phyloP scores from a whole-genome alignment of 2,888 invertebrate genomes.

The Acanthosepion pharaonis region DNA sequence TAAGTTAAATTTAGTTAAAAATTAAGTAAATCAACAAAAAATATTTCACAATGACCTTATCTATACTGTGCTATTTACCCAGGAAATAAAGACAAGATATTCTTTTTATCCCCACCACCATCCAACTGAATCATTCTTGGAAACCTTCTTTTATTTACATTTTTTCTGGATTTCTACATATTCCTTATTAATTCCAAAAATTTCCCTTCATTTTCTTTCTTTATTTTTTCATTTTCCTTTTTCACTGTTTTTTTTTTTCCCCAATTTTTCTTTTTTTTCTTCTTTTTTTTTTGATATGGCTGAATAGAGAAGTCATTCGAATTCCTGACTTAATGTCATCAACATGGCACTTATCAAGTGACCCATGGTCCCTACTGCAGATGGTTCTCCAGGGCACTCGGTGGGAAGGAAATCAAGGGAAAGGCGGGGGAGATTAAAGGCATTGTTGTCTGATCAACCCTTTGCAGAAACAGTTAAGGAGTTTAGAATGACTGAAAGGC shows the following conservation, averaged over 20 bases:
- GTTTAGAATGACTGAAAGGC: background rate
- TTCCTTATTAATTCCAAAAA: background rate
- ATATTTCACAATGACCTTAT: no score
- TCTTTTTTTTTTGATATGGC: background rate
- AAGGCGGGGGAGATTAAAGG: background rate
- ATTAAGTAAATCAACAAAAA: no score
- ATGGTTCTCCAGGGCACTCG: background rate
- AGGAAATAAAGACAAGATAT: background rate
- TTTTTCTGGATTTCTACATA: background rate
- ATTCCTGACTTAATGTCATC: background rate
- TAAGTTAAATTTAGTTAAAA: no score
- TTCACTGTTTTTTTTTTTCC: background rate
- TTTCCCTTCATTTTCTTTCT: background rate
- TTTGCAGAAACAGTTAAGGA: background rate
- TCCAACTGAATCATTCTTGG: background rate
- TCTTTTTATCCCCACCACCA: background rate
- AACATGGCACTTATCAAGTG: constrained; percentile 20
- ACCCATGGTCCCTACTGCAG: background rate
- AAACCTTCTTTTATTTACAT: background rate
- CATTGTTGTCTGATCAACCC: background rate
- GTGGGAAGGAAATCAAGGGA: background rate
- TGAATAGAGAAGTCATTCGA: background rate
- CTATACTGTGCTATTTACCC: background rate
- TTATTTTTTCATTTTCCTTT: background rate
- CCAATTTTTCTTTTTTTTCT: background rate